These are phyloP conservation scores for Montipora capitata DNA, from an alignment of 92 coral and sea anemone genomes.

Conservation along the genomic window DNA sequence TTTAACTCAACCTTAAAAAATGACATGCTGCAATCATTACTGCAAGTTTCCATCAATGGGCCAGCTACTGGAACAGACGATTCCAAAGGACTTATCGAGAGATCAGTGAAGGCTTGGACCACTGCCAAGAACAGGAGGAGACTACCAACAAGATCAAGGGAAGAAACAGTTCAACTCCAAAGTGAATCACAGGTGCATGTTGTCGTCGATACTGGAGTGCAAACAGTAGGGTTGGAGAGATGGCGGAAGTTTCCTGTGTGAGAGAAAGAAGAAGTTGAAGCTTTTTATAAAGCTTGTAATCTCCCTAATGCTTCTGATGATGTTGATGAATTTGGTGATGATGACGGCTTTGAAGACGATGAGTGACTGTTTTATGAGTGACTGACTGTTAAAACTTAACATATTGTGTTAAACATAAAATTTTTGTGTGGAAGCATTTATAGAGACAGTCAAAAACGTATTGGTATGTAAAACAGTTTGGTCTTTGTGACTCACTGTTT, in stretches of 20 bases:
- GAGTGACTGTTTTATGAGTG: neutral
- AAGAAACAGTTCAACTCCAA: slow-evolving; percentile 33
- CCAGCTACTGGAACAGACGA: slow-evolving; percentile 28
- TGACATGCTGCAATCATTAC: slow-evolving; percentile 29
- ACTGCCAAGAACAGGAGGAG: slow-evolving; percentile 34
- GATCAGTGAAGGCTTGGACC: slow-evolving; percentile 44
- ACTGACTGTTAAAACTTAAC: slow-evolving; percentile 28
- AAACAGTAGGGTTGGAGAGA: slow-evolving; percentile 25
- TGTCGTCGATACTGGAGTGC: slow-evolving; percentile 5
- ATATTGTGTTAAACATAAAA: neutral
- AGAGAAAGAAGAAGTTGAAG: slow-evolving; percentile 46
- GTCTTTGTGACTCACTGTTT: slow-evolving; percentile 30
- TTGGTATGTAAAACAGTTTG: slow-evolving; percentile 23
- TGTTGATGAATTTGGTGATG: slow-evolving; percentile 1
- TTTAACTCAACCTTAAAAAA: slow-evolving; percentile 14
- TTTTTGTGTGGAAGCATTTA: slow-evolving; percentile 15
- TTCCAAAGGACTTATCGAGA: slow-evolving; percentile 18
- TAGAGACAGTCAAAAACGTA: slow-evolving; percentile 31
- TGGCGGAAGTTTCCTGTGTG: slow-evolving; percentile 24
- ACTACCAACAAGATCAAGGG: neutral
- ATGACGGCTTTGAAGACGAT: neutral
- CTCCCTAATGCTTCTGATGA: slow-evolving; percentile 38
- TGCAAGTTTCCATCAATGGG: slow-evolving; percentile 36
- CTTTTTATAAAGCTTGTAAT: slow-evolving; percentile 41
- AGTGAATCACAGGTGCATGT: slow-evolving; percentile 21